Conservation (phyloP, 1,140 invertebrate species). For the Musca vetustissima region DNA sequence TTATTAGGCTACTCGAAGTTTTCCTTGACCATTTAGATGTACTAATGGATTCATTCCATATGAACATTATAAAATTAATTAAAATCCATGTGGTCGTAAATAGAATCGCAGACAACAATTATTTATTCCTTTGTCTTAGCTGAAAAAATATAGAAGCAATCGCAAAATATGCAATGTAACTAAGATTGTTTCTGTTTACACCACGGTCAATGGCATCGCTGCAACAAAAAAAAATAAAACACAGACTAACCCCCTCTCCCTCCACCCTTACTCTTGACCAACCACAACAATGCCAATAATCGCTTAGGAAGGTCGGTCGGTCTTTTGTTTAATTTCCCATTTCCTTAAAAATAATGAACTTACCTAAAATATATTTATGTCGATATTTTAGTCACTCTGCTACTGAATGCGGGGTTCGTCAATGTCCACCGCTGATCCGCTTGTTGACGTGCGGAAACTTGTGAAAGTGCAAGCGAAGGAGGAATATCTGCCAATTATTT, state of each 20-base stretch:
- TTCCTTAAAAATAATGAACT: constrained; percentile 11
- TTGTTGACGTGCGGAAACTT: background rate
- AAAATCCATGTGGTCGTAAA: no score
- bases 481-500: background rate
- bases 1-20: no score
- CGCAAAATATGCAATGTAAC: no score
- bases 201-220: no score
- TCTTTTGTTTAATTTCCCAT: background rate
- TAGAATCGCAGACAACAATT: no score
- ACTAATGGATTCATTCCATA: no score
- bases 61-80: no score
- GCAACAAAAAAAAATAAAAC: background rate
- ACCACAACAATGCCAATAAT: background rate
- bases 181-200: no score
- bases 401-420: no score
- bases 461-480: background rate
- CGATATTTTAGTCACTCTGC: background rate
- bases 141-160: no score
- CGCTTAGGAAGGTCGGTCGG: background rate
- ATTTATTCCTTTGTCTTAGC: no score
- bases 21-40: no score
- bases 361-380: background rate
- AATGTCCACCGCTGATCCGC: background rate
- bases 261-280: background rate
- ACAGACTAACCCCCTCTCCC: background rate